phyloP scores from a whole-genome alignment of 2,113 vertebrate genomes.

The Uropsilus gracilis region DNA sequence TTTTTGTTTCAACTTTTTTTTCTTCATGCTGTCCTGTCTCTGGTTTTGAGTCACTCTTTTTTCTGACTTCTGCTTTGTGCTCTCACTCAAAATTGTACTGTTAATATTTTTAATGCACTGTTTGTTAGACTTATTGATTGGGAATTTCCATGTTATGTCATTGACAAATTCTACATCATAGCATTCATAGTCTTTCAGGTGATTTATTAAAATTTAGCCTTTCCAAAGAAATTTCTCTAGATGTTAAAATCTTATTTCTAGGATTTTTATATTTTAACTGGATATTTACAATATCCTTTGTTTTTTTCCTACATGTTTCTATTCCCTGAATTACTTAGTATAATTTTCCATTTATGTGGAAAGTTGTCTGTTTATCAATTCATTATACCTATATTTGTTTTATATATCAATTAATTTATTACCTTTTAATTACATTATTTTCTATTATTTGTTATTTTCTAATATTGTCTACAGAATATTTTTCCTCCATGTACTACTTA shows the following conservation, averaged over 20 bases:
- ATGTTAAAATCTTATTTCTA: no score
- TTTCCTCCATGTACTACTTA: not conserved
- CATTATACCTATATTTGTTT: not conserved
- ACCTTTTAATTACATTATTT: not conserved
- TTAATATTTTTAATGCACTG: not conserved
- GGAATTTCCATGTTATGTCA: not conserved
- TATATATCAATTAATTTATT: not conserved
- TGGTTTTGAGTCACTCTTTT: not conserved
- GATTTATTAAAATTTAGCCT: no score
- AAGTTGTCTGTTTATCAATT: not conserved
- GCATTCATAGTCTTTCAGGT: not conserved
- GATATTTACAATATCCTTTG: no score
- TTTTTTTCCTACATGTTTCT: no score
- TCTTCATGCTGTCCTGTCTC: not conserved
- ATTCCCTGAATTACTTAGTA: no score
- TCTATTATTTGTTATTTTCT: not conserved
- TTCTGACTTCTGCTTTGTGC: not conserved
- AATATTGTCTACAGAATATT: not conserved
- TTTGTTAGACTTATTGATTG: not conserved
- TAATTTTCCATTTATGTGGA: no score
- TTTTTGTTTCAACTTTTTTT: not conserved
- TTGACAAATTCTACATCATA: not conserved
- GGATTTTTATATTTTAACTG: no score
- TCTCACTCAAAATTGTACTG: not conserved
- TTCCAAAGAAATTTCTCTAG: no score